Base-by-base conservation (phyloP, 2,888 invertebrate species). In the Anthrax anthrax region DNA sequence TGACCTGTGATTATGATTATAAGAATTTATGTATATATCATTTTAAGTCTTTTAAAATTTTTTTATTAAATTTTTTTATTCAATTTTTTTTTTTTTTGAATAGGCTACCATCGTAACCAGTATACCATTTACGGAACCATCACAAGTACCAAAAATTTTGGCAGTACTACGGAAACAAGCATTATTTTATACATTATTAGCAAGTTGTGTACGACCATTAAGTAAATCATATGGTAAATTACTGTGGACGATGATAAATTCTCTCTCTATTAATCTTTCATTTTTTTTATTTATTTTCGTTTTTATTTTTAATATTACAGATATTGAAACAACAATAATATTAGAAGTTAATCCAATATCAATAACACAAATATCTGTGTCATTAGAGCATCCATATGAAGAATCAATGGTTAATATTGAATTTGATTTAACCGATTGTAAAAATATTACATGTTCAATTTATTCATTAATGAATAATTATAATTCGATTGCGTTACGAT, bases 331-430 rank as follows among this genome's bases (percentile, higher is more conserved):
- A 32, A 67, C 65, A 14, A 76, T 85, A n/a, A 90, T 92, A 75
- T 84, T 95, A 63, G 95, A 96, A 70, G 80, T 95, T 56, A 88
- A 84, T 57, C 88, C 92, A 3, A 71, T 91, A 34, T 90, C 91
- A 0, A 84, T 89, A 74, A 85, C 86, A 51, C 88, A 89, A 65
- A 79, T 96, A 52, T 85, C 87, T 12, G 81, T 96, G 18, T 84
- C 89, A 10, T 77, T 96, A 60, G 92, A 94, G 63, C 92, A 95
- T 70, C 94, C 95, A 0, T 71, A 83, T 18, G 90, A 91, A 60
- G 92, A 92, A 65, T 84, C 87, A 50, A 83, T 95, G 80, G 88
- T 91, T 1, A 92, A 94, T 0, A 85, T 88, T 14, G 94, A 95
- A 63, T 74, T 96, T 51, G 84, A 91, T 64, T 71, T 96, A 44